Base-by-base conservation (phyloP, 2,888 invertebrate genomes). In the Carabus problematicus region DNA sequence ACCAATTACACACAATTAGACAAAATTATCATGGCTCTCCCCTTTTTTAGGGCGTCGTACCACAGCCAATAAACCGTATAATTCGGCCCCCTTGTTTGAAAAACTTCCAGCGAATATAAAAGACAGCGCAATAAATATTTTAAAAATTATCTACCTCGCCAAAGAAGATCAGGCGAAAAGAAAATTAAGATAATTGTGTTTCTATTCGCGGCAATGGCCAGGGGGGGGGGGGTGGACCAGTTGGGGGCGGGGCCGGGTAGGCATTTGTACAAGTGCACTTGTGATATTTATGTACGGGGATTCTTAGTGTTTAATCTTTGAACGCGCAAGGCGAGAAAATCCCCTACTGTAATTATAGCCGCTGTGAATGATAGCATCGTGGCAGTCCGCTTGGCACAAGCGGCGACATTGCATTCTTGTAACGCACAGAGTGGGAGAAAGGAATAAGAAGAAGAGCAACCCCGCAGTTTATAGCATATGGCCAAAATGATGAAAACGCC, bases 171-270 rank as follows among this genome's bases (percentile, higher is more conserved):
- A 73, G 75, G 70, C 74, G 74, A 79, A 79, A 79, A 78, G 78
- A 79, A 79, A 80, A 80, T 80, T 79, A 79, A 79, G 79, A 79
- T 80, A 80, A 81, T 81, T 79, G 78, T 78, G 77, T 79, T 80
- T 79, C 77, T 78, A 79, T 80, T 79, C 75, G 78, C 9, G 47
- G 62, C 8, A 14, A 29, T 45, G 54, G 41, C 9, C 1, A 16
- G 39, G 58, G 11, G n/a, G 18, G 63, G 40, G 19, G 41, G 14
- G 19, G 29, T 1, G 40, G 19, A 58, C 41, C n/a, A n/a, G n/a
- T n/a, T n/a, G 47, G 29, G 64, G 77, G 55, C 39, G 47, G 59
- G 45, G 39, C n/a, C n/a, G n/a, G 7, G 18, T 49, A 16, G 77
- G 76, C 78, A 79, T 80, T 79, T 80, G 80, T 79, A 78, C 79